phyloP scores from a whole-genome alignment of 2,797 vertebrate species.

The Cryptoprocta ferox region DNA sequence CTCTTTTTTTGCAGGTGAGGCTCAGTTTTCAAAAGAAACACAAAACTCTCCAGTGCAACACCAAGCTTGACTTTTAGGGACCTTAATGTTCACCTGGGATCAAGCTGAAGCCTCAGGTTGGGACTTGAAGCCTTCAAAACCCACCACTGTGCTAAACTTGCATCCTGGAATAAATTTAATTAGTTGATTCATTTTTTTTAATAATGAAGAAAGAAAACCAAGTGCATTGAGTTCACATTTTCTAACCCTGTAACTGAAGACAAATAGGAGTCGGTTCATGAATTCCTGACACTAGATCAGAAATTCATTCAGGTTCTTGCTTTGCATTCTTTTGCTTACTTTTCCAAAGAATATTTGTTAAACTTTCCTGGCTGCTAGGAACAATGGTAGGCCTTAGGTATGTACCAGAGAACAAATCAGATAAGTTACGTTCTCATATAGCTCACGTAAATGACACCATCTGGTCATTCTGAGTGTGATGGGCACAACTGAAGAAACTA shows the following conservation, averaged over 20 bases:
- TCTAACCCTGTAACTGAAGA: not conserved
- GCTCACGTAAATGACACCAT: not conserved
- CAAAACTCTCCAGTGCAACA: not conserved
- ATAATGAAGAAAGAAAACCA: not conserved
- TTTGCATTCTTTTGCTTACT: not conserved
- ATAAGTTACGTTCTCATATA: not conserved
- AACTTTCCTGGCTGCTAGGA: not conserved
- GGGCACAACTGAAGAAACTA: not conserved
- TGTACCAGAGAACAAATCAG: not conserved
- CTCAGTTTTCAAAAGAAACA: slow-evolving; percentile 46
- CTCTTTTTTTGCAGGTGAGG: not conserved
- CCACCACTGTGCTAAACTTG: not conserved
- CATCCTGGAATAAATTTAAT: not conserved
- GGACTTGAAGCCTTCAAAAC: not conserved
- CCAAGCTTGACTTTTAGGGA: not conserved
- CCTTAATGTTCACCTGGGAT: not conserved
- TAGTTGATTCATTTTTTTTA: slow-evolving; percentile 15
- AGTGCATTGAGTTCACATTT: not conserved
- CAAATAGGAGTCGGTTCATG: not conserved
- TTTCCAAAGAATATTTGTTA: not conserved
- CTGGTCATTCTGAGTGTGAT: not conserved
- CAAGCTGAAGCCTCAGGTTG: not conserved
- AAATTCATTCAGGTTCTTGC: not conserved
- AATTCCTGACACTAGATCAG: not conserved
- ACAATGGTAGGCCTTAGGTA: not conserved